Conservation (phyloP, 2,888 invertebrate genomes). For the Sarcophaga subvicina region DNA sequence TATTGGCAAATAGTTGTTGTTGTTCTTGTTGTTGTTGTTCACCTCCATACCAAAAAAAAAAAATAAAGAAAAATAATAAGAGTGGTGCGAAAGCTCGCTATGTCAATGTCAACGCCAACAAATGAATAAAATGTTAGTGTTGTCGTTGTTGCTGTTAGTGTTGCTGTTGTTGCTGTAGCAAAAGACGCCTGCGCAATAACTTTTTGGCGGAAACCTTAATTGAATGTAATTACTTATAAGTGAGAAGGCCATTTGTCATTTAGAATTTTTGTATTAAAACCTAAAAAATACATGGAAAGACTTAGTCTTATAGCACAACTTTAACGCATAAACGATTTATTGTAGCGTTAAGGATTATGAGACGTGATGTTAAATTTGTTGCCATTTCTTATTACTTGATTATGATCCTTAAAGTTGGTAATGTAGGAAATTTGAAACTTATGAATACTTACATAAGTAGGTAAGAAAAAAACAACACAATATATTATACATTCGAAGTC, state of each 20-base stretch:
- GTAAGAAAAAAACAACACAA: neutral
- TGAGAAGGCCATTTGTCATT: constrained; percentile 75
- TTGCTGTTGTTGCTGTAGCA: constrained; percentile 45
- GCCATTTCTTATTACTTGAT: constrained; percentile 37
- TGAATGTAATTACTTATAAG: constrained; percentile 81
- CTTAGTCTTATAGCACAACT: constrained; percentile 7
- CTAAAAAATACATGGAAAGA: constrained; percentile 47
- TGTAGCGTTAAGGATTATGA: constrained; percentile 62
- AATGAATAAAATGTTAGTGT: constrained; percentile 70
- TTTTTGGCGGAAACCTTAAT: constrained; percentile 73
- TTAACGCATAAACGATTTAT: constrained; percentile 51
- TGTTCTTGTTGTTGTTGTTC: no score
- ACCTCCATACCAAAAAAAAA: neutral
- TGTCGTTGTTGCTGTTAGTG: constrained; percentile 41
- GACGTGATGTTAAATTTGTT: constrained; percentile 8
- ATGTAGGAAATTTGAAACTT: constrained; percentile 9
- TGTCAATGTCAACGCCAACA: constrained; percentile 79
- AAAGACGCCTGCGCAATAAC: constrained; percentile 75
- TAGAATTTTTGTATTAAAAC: constrained; percentile 66
- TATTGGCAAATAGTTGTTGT: constrained; percentile 43
- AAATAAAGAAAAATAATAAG: constrained; percentile 35
- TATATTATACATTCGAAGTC: neutral
- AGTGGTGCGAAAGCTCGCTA: constrained; percentile 73
- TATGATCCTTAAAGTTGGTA: constrained; percentile 21
- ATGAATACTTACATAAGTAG: neutral